phyloP scores from a whole-genome alignment of 2,113 vertebrate genomes.

The Apodemus speciosus region DNA sequence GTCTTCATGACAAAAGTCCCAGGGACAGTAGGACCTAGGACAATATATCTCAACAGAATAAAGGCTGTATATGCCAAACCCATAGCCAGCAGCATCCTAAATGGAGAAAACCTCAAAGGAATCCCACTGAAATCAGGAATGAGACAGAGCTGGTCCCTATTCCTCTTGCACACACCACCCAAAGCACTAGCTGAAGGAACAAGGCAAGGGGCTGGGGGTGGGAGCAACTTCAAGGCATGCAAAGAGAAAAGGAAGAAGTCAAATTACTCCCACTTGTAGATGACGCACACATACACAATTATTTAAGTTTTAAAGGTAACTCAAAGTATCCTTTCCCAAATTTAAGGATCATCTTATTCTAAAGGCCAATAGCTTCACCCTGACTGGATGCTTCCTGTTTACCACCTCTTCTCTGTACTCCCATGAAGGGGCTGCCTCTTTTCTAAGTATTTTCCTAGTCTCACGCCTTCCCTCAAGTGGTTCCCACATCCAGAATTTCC shows the following conservation, averaged over 20 bases:
- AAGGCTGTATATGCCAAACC: background rate
- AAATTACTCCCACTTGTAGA: background rate
- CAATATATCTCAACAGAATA: no score
- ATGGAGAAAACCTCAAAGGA: background rate
- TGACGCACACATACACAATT: background rate
- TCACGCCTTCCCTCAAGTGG: background rate
- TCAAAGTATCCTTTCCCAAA: conserved; percentile 18
- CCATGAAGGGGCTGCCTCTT: background rate
- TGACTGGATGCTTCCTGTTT: background rate
- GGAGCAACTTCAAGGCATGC: background rate
- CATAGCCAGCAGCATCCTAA: background rate
- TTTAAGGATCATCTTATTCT: background rate
- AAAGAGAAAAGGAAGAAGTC: background rate
- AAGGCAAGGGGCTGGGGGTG: background rate
- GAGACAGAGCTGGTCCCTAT: no score
- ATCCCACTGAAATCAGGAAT: no score
- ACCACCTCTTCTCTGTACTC: background rate
- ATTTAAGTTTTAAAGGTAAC: background rate
- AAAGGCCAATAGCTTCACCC: background rate
- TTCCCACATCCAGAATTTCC: background rate
- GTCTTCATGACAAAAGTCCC: background rate
- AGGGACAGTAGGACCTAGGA: background rate
- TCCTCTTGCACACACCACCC: no score
- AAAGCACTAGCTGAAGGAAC: background rate
- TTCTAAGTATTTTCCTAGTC: background rate